Percentiles rank a stretch among this genome's conserved stretches.
phyloP scores from a whole-genome alignment of 2,113 vertebrate species.

The Eudorcas thomsonii region DNA sequence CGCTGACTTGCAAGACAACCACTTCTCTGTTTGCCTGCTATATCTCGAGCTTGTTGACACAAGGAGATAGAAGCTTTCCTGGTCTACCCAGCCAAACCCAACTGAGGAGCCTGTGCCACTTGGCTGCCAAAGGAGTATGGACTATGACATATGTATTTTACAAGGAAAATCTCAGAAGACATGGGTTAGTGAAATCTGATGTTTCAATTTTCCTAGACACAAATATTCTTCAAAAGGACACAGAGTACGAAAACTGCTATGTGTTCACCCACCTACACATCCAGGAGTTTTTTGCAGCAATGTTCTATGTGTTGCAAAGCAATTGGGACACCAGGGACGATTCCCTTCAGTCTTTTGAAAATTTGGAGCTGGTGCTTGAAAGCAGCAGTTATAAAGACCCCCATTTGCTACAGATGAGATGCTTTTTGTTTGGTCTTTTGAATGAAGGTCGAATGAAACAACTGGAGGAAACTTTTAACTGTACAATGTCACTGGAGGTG shows the following conservation, averaged over 20 bases:
- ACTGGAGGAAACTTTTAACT: conserved; percentile 31
- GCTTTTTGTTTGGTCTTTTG: conserved; percentile 70
- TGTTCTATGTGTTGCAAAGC: conserved; percentile 68
- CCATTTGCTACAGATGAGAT: conserved; percentile 44
- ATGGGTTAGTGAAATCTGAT: conserved; percentile 48
- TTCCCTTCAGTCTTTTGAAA: not conserved
- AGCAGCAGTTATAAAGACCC: not conserved
- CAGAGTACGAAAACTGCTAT: conserved; percentile 62
- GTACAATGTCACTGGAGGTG: conserved; percentile 27
- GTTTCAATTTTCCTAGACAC: conserved; percentile 48
- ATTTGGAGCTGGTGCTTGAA: conserved; percentile 56
- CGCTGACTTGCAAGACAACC: not conserved
- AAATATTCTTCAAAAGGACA: conserved; percentile 65
- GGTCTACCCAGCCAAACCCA: not conserved
- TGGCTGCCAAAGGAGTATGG: conserved; percentile 58
- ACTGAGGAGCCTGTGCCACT: conserved; percentile 45
- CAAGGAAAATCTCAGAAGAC: conserved; percentile 42
- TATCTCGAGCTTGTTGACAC: conserved; percentile 42
- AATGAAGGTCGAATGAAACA: conserved; percentile 50
- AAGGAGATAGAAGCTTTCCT: not conserved
- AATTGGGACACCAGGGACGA: not conserved
- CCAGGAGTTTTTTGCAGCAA: conserved; percentile 74
- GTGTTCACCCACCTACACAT: conserved; percentile 70
- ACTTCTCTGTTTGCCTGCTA: conserved; percentile 64
- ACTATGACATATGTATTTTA: conserved; percentile 58